A percentile compares a stretch with the other conserved stretches of the same genome.
Evolutionary conservation across 2,888 invertebrate genomes (phyloP).

Genomic region (Aporophyla nigra): DNA sequence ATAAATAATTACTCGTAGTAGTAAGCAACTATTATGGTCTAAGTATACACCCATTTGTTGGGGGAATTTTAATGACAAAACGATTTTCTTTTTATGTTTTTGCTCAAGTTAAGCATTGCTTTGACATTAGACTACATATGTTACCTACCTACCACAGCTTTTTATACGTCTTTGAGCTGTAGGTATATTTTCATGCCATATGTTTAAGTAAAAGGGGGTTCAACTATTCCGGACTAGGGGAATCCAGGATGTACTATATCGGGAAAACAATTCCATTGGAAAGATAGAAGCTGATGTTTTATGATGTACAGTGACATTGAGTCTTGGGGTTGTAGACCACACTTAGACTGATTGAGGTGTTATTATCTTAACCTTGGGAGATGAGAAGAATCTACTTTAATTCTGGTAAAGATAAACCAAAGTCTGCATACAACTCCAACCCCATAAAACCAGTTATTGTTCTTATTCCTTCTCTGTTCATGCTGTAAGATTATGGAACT

Average conservation of each 20-base stretch:
- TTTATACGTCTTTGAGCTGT: background rate
- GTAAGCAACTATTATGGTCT: no score
- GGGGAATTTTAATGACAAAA: background rate
- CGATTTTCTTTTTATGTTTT: background rate
- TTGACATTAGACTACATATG: background rate
- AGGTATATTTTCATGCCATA: background rate
- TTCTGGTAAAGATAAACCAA: background rate
- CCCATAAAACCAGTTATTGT: no score
- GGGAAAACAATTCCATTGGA: background rate
- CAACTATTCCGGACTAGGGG: no score
- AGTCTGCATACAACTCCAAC: background rate
- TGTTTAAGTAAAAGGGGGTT: background rate
- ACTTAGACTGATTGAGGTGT: background rate
- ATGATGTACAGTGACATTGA: background rate
- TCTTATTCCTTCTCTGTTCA: no score
- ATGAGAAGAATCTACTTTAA: background rate
- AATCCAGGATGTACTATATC: background rate
- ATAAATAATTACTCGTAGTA: no score
- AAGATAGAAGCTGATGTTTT: background rate
- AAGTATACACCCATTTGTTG: no score
- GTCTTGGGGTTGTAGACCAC: background rate
- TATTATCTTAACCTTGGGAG: background rate
- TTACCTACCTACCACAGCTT: background rate
- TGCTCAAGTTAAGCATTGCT: background rate
- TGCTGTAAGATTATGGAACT: no score